Base-by-base conservation (phyloP, 1,140 invertebrate species). In the Listronotus oregonensis region DNA sequence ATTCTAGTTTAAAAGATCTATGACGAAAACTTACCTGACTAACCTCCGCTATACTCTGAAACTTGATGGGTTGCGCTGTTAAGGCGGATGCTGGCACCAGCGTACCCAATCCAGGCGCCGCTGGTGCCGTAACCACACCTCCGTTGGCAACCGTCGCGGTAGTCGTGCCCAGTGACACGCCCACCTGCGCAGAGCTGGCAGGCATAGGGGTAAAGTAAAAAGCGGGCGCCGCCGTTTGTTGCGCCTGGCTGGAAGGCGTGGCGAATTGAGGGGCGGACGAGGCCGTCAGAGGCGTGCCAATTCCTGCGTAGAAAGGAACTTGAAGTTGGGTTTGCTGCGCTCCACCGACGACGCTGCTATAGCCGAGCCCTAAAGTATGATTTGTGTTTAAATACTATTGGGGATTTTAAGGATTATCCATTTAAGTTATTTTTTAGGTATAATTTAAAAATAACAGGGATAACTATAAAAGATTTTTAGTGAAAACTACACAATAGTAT, bases 21-120 rank as follows among this genome's bases (percentile, higher is more conserved):
- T 12, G 1, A 44, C 1, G 27, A 18, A 37, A 12, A 67, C 78
- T 80, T 64, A 82, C 82, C 73, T 83, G 80, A 37, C 75, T 70
- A 51, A 75, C 75, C 18, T 75, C 71, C 8, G 74, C 63, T 34
- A 75, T 68, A 46, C 71, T 73, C 59, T 74, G 75, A 56, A 77
- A 76, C 59, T 78, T 77, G 17, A 77, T 66, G 10, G 71, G 78
- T 57, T 49, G 62, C 27, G 56, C 52, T 17, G 63, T 61, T 27
- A 64, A 54, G 39, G 65, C 27, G 14, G 63, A 66, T 6, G 65
- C 68, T 12, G 68, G 61, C 14, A 69, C 68, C 11, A 66, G 46
- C 2, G 65, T 59, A 6, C 34, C 49, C 14, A 60, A 46, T 11
- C 46, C 49, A 10, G 64, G 55, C 17, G 64, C 55, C 6, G 56